A percentile compares a stretch with the other conserved stretches of the same genome.
phyloP scores from a whole-genome alignment of 2,113 vertebrate species.

The Rhadina sibilatrix region DNA sequence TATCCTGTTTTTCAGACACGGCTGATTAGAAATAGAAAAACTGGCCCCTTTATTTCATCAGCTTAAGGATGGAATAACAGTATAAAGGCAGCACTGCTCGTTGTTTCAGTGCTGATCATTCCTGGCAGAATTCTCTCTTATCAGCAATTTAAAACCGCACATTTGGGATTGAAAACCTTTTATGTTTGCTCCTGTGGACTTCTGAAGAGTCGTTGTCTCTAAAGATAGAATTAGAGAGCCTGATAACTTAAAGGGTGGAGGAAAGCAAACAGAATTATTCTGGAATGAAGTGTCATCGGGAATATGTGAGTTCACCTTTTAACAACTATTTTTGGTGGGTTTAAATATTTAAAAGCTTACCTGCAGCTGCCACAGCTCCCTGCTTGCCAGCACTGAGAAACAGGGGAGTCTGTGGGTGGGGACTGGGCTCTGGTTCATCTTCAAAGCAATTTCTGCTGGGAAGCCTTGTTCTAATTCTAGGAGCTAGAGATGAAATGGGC shows the following conservation, averaged over 20 bases:
- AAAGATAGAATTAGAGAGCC: slow-evolving; percentile 45
- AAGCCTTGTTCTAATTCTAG: slow-evolving; percentile 3
- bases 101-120: background rate
- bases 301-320: slow-evolving; percentile 7
- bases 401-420: background rate
- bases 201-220: background rate
- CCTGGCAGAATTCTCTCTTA: slow-evolving; percentile 12
- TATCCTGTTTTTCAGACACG: slow-evolving; percentile 19
- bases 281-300: background rate
- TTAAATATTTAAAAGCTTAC: slow-evolving; percentile 40
- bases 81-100: background rate
- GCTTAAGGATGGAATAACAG: background rate
- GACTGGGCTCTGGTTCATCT: slow-evolving; percentile 6
- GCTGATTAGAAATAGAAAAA: slow-evolving; percentile 31
- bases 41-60: background rate
- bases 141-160: background rate
- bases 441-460: slow-evolving; percentile 25
- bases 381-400: background rate
- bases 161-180: background rate
- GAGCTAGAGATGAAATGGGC: background rate
- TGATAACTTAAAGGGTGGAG: background rate
- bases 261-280: slow-evolving; percentile 12
- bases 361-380: slow-evolving; percentile 2
- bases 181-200: background rate
- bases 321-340: background rate